Conservation (phyloP, 2,888 invertebrate species). For the Calephelis perditalis region DNA sequence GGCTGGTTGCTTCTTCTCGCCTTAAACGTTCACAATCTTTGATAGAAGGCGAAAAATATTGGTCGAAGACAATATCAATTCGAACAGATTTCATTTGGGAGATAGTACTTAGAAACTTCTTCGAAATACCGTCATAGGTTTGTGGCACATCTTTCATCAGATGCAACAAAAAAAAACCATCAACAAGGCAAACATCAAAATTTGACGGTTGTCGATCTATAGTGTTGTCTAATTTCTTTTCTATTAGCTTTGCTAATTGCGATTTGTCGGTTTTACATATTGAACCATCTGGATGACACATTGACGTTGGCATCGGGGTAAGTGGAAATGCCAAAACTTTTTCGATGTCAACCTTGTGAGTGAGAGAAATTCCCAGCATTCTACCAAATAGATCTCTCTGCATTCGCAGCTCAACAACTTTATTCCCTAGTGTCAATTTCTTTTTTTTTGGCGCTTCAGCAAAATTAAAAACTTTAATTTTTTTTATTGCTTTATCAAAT, state of each 20-base stretch:
- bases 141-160: constrained; percentile 13
- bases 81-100: neutral
- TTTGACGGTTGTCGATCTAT: constrained; percentile 10
- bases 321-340: constrained; percentile 16
- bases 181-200: constrained; percentile 13
- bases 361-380: constrained; percentile 12
- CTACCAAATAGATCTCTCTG: constrained; percentile 20
- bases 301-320: constrained; percentile 14
- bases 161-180: constrained; percentile 18
- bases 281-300: constrained; percentile 18
- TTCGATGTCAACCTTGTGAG: constrained; percentile 9
- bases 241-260: constrained; percentile 8
- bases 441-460: constrained; percentile 17
- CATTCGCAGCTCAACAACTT: constrained; percentile 17
- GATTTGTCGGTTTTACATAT: constrained; percentile 19
- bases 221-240: constrained; percentile 9
- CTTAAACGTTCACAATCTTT: constrained; percentile 38
- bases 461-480: constrained; percentile 20
- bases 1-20: constrained; percentile 22
- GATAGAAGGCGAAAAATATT: constrained; percentile 39
- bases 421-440: constrained; percentile 15
- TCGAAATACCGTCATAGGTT: constrained; percentile 18
- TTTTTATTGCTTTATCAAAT: constrained; percentile 19
- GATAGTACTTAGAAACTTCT: constrained; percentile 8
- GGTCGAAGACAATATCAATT: constrained; percentile 31